Conservation (phyloP, 2,797 vertebrate species). For the Coendou prehensilis region DNA sequence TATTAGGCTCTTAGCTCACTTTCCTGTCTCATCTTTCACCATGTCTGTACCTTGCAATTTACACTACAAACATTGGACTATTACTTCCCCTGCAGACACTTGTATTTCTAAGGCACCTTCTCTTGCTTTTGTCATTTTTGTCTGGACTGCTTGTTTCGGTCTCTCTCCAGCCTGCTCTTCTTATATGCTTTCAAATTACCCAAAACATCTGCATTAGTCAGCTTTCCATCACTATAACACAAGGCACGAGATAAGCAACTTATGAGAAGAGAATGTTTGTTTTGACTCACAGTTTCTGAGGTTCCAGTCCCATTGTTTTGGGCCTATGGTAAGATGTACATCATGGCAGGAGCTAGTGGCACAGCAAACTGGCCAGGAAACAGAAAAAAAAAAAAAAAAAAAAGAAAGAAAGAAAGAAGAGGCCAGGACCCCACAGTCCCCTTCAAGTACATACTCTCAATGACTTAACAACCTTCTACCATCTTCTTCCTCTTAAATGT, state of each 20-base stretch:
- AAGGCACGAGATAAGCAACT: not conserved
- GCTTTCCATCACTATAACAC: not conserved
- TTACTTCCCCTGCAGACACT: not conserved
- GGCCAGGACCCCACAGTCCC: no score
- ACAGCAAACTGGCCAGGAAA: not conserved
- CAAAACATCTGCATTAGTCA: not conserved
- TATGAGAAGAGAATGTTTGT: not conserved
- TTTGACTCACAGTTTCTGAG: not conserved
- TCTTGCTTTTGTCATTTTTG: not conserved
- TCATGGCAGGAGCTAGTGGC: not conserved
- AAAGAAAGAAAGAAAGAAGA: not conserved
- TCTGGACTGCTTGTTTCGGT: not conserved
- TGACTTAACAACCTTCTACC: not conserved
- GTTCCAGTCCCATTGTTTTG: not conserved
- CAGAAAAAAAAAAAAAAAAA: not conserved
- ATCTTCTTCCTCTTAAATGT: not conserved
- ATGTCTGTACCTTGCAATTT: not conserved
- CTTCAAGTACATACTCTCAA: not conserved
- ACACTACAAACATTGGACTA: not conserved
- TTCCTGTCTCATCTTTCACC: not conserved
- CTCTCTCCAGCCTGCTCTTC: not conserved
- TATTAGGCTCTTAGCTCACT: not conserved
- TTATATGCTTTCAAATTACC: not conserved
- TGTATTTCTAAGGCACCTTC: not conserved
- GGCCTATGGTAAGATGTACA: not conserved